Conservation (phyloP, 2,113 vertebrate genomes). For the Muntiacus reevesi region DNA sequence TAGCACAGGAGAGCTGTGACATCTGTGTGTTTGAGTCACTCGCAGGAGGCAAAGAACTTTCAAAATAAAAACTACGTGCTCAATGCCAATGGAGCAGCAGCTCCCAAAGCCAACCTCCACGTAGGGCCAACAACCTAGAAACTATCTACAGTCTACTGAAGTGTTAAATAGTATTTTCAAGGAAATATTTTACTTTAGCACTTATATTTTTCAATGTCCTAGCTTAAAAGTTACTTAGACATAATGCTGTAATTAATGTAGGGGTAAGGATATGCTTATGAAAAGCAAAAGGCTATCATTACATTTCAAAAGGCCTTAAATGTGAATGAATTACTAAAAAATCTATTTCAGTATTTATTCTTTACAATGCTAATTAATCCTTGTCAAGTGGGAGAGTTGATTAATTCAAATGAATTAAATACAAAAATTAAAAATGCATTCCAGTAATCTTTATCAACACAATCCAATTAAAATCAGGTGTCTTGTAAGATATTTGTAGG, state of each 20-base stretch:
- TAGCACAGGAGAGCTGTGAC: background rate
- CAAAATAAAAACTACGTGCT: background rate
- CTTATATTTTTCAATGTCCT: slow-evolving; percentile 34
- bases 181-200: slow-evolving; percentile 29
- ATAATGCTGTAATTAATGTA: background rate
- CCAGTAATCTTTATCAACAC: background rate
- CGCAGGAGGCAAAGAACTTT: background rate
- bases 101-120: background rate
- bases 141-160: background rate
- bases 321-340: background rate
- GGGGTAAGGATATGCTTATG: background rate
- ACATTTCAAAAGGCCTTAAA: slow-evolving; percentile 19
- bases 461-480: background rate
- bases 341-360: slow-evolving; percentile 30
- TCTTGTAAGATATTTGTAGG: background rate
- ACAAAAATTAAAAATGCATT: slow-evolving; percentile 49
- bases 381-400: slow-evolving; percentile 2
- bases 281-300: background rate
- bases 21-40: background rate
- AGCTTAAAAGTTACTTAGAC: slow-evolving; percentile 3
- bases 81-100: background rate
- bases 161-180: slow-evolving; percentile 14
- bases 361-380: background rate
- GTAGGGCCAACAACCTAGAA: background rate
- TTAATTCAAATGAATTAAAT: slow-evolving; percentile 48